These are phyloP conservation scores for Megathymus violae DNA, from an alignment of 1,140 invertebrate species.

Conservation along the genomic window DNA sequence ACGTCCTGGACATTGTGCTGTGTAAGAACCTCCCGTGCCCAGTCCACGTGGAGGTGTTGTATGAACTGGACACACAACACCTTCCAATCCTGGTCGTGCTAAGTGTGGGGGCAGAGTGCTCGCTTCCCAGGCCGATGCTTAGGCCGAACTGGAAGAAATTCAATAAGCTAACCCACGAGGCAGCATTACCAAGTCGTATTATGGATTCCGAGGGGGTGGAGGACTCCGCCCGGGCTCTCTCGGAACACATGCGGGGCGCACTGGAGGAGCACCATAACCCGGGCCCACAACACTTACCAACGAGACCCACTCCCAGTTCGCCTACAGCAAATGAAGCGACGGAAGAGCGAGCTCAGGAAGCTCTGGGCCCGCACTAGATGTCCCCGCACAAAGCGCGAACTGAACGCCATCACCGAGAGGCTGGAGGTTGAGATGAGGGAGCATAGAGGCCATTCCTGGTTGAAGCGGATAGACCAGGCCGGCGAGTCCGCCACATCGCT, in stretches of 20 bases:
- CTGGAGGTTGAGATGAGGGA: conserved; percentile 5
- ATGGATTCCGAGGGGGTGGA: background rate
- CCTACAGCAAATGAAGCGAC: background rate
- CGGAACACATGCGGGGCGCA: background rate
- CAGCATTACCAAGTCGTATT: too few relatives aligned
- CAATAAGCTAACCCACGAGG: background rate
- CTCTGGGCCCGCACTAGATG: too few relatives aligned
- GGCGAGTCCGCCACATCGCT: background rate
- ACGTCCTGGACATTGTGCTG: conserved; percentile 31
- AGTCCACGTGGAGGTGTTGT: conserved; percentile 16
- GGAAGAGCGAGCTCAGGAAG: background rate
- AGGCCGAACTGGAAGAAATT: too few relatives aligned
- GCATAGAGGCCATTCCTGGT: background rate
- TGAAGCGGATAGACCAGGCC: background rate
- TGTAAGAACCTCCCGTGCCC: conserved; percentile 1
- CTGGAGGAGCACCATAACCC: background rate
- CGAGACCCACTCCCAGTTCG: too few relatives aligned
- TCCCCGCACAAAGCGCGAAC: background rate
- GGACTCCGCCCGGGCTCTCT: background rate
- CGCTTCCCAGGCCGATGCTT: background rate
- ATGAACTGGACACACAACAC: conserved; percentile 21
- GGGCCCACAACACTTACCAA: background rate
- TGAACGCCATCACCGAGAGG: background rate
- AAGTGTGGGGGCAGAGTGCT: background rate
- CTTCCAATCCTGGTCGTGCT: conserved; percentile 14